These are phyloP conservation scores for Aegithalos caudatus DNA, from an alignment of 2,113 vertebrate species.

Conservation along the genomic window DNA sequence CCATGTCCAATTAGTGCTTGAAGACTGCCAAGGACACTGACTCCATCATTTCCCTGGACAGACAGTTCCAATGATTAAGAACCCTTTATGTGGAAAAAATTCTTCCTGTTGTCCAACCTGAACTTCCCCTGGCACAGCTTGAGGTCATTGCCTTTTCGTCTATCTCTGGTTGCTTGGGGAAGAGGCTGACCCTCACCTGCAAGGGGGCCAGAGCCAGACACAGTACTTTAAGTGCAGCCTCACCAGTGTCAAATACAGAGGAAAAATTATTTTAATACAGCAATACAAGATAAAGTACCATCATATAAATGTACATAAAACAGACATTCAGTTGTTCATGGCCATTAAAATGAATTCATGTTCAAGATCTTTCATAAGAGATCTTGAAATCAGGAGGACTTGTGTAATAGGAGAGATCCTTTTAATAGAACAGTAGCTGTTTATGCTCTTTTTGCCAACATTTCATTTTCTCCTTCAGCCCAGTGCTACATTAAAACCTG, in stretches of 20 bases:
- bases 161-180: not conserved
- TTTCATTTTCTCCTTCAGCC: not conserved
- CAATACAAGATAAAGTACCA: not conserved
- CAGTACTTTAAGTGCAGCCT: not conserved
- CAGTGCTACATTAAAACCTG: not conserved
- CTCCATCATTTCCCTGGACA: not conserved
- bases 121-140: not conserved
- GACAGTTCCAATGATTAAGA: not conserved
- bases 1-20: not conserved
- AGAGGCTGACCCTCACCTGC: not conserved
- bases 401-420: not conserved
- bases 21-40: not conserved
- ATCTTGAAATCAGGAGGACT: not conserved
- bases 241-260: not conserved
- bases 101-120: not conserved
- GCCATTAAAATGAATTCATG: not conserved
- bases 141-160: not conserved
- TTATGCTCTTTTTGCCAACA: not conserved
- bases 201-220: not conserved
- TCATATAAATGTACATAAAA: not conserved
- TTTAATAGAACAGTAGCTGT: not conserved
- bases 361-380: not conserved
- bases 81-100: rapidly evolving
- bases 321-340: not conserved
- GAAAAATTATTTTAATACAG: not conserved